Evolutionary conservation across 2,888 invertebrate species (phyloP), one percentile per base, ranked within the genome.

Genomic region (Nymphalis urticae): DNA sequence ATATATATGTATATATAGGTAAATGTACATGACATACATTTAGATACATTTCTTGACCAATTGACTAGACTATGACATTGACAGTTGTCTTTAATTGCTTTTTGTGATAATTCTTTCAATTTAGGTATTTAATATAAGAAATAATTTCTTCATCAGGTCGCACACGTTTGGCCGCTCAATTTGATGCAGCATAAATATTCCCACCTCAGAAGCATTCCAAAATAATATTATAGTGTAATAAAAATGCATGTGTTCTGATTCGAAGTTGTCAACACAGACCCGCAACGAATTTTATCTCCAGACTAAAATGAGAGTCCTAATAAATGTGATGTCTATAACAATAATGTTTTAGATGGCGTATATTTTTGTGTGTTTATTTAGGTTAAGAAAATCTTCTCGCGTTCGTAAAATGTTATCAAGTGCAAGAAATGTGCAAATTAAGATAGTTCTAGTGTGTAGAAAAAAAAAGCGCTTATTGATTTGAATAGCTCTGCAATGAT

Each of bases 321-420:
- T 77, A 83, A 89, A 83, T 92, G 92, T 92, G 92, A 92, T 92
- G 90, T 90, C 85, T 85, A 85, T 88, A 89, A 92, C 92, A 91
- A 92, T 92, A 92, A 92, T 85, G 86, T 90, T 90, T 90, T 88
- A 89, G 88, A 90, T 87, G 70, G 85, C 84, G 84, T 89, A 88
- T 92, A 91, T 91, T 91, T 92, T 92, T 90, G 89, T 92, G 91
- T 89, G 88, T 91, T 88, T 91, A 87, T 88, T 87, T 87, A 88
- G 86, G 80, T 81, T 91, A 90, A 88, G 89, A 78, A 82, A 80
- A 70, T 54, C 53, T 1, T 79, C 79, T 79, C 74, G 87, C 90
- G 83, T 90, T 89, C 88, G 92, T 84, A 77, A 90, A 89, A 89
- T 91, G 91, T 92, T 91, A 86, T 69, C n/a, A 59, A 63, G 68